Evolutionary conservation across 2,113 vertebrate genomes (phyloP).

Genomic region (Callionymus lyra): DNA sequence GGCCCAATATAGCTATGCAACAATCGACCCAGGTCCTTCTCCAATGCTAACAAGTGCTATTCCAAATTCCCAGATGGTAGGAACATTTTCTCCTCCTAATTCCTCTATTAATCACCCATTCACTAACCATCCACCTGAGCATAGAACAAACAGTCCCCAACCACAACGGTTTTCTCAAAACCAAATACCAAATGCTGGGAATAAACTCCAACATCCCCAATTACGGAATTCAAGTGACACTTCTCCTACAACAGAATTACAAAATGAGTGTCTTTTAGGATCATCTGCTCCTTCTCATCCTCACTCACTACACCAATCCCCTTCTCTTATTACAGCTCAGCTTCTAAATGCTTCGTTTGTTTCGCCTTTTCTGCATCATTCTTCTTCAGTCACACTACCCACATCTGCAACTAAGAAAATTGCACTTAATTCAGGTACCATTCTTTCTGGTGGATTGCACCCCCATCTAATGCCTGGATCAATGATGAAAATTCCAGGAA

Average conservation of each 20-base stretch:
- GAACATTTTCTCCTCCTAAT: conserved; percentile 27
- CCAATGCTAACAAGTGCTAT: conserved; percentile 55
- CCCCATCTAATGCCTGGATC: conserved; percentile 49
- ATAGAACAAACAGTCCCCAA: conserved; percentile 20
- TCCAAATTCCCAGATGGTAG: conserved; percentile 38
- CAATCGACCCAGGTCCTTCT: conserved; percentile 45
- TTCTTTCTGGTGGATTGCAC: conserved; percentile 32
- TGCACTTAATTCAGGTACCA: conserved; percentile 19
- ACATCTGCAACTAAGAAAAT: conserved; percentile 12
- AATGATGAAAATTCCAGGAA: conserved; percentile 50
- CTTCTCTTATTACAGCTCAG: conserved; percentile 54
- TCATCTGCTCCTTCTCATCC: conserved; percentile 7
- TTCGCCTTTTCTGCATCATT: conserved; percentile 41
- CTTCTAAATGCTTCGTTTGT: conserved; percentile 54
- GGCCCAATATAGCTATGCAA: conserved; percentile 43
- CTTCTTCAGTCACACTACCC: conserved; percentile 20
- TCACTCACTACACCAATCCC: conserved; percentile 51
- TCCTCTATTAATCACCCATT: conserved; percentile 24
- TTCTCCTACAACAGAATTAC: conserved; percentile 35
- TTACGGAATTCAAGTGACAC: conserved; percentile 4
- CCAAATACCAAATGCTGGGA: conserved; percentile 23
- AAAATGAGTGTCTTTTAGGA: conserved; percentile 50
- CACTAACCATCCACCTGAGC: conserved; percentile 16
- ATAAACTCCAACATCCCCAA: conserved; percentile 26
- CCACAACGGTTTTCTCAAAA: conserved; percentile 17